Evolutionary conservation across 2,797 vertebrate genomes (phyloP).

Genomic region (Platyrinchus mystaceus): DNA sequence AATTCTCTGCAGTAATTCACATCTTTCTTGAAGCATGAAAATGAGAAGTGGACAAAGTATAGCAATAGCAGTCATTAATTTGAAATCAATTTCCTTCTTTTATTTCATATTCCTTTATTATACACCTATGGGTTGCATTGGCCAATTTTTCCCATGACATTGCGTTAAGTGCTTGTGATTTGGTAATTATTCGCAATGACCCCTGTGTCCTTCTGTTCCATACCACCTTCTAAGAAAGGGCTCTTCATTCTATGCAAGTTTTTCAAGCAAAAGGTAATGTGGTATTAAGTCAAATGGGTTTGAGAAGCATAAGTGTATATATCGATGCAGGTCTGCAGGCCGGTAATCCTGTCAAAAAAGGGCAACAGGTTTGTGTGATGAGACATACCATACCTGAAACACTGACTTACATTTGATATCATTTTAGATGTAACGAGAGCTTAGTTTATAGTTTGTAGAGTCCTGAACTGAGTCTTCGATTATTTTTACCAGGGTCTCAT

Average conservation of each 20-base stretch:
- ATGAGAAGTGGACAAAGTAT: constrained; percentile 48
- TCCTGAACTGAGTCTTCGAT: neutral
- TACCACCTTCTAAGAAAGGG: constrained; percentile 28
- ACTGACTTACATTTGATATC: neutral
- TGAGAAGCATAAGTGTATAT: neutral
- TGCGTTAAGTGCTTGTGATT: constrained; percentile 2
- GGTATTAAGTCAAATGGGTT: neutral
- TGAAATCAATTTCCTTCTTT: constrained; percentile 48
- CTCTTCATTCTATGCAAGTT: neutral
- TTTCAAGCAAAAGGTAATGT: neutral
- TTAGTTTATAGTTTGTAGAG: neutral
- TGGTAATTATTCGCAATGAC: constrained; percentile 40
- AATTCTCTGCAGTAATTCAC: constrained; percentile 50
- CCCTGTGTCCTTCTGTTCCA: constrained; percentile 28
- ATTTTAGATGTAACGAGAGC: neutral
- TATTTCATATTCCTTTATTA: constrained; percentile 35
- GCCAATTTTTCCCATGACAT: constrained; percentile 24
- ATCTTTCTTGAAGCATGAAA: constrained; percentile 58
- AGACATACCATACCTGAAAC: neutral
- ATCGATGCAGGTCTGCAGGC: fast-evolving
- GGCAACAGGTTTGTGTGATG: neutral
- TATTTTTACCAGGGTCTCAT: neutral
- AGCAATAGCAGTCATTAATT: constrained; percentile 42
- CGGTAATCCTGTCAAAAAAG: neutral
- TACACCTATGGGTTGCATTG: neutral